Evolutionary conservation across 2,888 invertebrate species (phyloP), one percentile per base, ranked within the genome.

Genomic region (Epistrophella euchroma): DNA sequence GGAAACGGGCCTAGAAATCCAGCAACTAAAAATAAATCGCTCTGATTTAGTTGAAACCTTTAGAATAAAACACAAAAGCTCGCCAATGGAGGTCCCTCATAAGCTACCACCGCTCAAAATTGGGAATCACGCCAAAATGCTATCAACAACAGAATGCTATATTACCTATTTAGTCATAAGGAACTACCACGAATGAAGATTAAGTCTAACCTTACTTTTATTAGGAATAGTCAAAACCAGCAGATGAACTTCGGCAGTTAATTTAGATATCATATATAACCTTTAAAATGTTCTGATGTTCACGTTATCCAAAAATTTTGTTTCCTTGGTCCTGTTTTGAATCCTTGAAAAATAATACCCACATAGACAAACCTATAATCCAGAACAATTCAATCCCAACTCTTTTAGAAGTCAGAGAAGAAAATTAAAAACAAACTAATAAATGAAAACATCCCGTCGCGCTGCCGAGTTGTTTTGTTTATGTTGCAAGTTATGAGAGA

Each of bases 401-500:
- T 62, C 17, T 43, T 32, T 32, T 50, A 10, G 58, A 28, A 74
- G 47, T 58, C 37, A 73, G 56, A 56, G 47, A 68, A 47, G 68
- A 68, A 68, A 74, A 84, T 66, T 40, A n/a, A 47, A 72, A 73
- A 66, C 64, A 62, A 28, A 74, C 52, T 47, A 70, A 73, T 43
- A 84, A 64, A 52, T 35, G 43, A 66, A 75, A 80, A 66, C 66
- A 66, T 66, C 50, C 45, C 19, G n/a, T 10, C 15, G 19, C 19
- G 32, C 17, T 2, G 2, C 9, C 1, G 13, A 47, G 50, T 43
- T 77, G 71, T 56, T 76, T 73, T 83, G 66, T 72, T 73, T 78
- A 47, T 68, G 68, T 73, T 77, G 45, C 72, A 47, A 81, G 71
- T 71, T 76, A 76, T 76, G 71, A 77, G 52, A 52, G 25, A 52